Evolutionary conservation across 2,797 vertebrate genomes (phyloP).

Genomic region (Gobio occitaniae): DNA sequence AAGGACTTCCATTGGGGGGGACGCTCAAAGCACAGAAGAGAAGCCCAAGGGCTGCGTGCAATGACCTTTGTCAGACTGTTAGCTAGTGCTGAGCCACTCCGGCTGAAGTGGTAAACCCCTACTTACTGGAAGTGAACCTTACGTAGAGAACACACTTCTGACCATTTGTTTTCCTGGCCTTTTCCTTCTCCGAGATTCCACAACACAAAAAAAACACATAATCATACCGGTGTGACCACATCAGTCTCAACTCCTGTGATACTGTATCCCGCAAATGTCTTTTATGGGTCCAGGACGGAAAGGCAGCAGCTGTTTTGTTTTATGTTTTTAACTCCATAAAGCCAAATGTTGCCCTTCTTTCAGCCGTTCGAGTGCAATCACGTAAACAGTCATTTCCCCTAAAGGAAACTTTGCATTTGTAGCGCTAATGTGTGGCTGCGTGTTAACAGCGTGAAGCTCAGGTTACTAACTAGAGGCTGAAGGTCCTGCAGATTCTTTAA

Average conservation of each 20-base stretch:
- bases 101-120: background rate
- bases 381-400: conserved; percentile 59
- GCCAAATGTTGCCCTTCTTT: conserved; percentile 22
- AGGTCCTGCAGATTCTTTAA: conserved; percentile 58
- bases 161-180: conserved; percentile 15
- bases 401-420: conserved; percentile 65
- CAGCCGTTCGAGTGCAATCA: conserved; percentile 36
- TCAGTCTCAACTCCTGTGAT: conserved; percentile 62
- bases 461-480: conserved; percentile 80
- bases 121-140: conserved; percentile 26
- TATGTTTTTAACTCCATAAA: conserved; percentile 44
- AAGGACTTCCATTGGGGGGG: conserved; percentile 12
- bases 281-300: conserved; percentile 67
- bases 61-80: conserved; percentile 17
- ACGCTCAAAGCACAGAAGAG: background rate
- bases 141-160: conserved; percentile 7
- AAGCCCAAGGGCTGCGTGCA: background rate
- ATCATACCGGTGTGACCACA: conserved; percentile 60
- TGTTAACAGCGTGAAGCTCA: conserved; percentile 67
- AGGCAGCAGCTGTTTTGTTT: conserved; percentile 59
- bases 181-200: conserved; percentile 38
- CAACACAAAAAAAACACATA: background rate
- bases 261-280: conserved; percentile 62
- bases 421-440: conserved; percentile 63
- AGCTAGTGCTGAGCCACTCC: background rate